These are phyloP conservation scores for Larimichthys polyactis DNA, from an alignment of 2,113 vertebrate genomes.

Conservation along the genomic window DNA sequence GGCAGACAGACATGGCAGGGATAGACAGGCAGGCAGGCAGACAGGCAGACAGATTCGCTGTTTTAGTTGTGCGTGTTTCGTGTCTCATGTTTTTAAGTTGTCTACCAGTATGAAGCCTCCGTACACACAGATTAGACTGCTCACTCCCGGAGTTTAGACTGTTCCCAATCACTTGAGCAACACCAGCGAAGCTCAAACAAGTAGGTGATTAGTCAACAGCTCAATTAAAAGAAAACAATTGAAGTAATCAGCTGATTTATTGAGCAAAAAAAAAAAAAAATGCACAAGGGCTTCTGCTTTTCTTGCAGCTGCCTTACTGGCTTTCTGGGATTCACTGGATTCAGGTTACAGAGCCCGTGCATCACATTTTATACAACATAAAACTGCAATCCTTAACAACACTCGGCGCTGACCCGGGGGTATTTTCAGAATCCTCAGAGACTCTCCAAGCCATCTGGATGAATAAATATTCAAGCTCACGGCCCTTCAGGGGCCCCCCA, in stretches of 20 bases:
- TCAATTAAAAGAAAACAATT: not conserved
- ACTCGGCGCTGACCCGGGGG: not conserved
- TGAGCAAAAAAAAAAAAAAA: not conserved
- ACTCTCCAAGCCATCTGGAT: not conserved
- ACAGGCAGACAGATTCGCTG: not conserved
- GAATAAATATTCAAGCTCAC: not conserved
- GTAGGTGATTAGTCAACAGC: too few relatives aligned
- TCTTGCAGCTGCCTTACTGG: not conserved
- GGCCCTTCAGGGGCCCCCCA: not conserved
- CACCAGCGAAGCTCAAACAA: too few relatives aligned
- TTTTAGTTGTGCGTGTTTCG: too few relatives aligned
- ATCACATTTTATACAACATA: not conserved
- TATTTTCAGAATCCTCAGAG: not conserved
- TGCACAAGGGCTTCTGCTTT: not conserved
- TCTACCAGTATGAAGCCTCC: not conserved
- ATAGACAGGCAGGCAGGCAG: constrained; percentile 6
- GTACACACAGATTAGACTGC: not conserved
- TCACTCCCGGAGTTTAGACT: not conserved
- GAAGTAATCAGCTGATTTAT: too few relatives aligned
- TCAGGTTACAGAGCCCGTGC: not conserved
- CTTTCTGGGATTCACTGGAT: not conserved
- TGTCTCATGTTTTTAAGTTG: not conserved
- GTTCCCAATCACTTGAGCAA: not conserved
- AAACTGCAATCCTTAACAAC: not conserved
- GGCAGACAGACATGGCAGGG: constrained; percentile 41